A percentile compares a stretch with the other conserved stretches of the same genome.
phyloP scores from a whole-genome alignment of 2,113 vertebrate species.

The Coptodon bakossiorum region DNA sequence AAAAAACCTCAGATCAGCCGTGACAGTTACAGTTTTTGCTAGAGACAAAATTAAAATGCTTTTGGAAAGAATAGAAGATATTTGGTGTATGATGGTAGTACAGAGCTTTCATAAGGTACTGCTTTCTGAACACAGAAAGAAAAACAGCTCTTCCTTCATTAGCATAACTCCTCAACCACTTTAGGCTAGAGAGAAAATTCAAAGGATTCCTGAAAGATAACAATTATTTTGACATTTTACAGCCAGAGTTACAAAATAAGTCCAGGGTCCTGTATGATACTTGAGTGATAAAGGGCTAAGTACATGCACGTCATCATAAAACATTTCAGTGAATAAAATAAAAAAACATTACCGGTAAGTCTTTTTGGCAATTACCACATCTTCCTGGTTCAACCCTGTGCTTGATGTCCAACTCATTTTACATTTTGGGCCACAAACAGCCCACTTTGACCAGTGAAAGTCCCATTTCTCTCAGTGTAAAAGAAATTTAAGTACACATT shows the following conservation, averaged over 20 bases:
- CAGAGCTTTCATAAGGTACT: background rate
- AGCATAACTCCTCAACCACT: background rate
- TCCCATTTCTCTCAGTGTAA: background rate
- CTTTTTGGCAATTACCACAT: background rate
- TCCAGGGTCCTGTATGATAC: background rate
- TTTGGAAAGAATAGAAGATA: background rate
- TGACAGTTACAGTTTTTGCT: background rate
- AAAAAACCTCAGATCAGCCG: background rate
- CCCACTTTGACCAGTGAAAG: background rate
- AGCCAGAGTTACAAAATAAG: background rate
- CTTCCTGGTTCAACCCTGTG: background rate
- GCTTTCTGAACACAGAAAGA: background rate
- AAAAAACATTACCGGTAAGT: background rate
- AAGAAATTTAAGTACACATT: background rate
- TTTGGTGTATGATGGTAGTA: background rate
- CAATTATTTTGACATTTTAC: background rate
- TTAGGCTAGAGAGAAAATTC: background rate
- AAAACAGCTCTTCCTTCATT: background rate
- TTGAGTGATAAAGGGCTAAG: background rate
- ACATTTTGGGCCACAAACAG: background rate
- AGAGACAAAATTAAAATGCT: background rate
- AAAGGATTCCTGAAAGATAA: background rate
- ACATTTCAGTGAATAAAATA: background rate
- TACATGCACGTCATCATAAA: background rate
- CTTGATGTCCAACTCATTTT: background rate